Base-by-base conservation (phyloP, 2,888 invertebrate species). In the Mamestra brassicae region DNA sequence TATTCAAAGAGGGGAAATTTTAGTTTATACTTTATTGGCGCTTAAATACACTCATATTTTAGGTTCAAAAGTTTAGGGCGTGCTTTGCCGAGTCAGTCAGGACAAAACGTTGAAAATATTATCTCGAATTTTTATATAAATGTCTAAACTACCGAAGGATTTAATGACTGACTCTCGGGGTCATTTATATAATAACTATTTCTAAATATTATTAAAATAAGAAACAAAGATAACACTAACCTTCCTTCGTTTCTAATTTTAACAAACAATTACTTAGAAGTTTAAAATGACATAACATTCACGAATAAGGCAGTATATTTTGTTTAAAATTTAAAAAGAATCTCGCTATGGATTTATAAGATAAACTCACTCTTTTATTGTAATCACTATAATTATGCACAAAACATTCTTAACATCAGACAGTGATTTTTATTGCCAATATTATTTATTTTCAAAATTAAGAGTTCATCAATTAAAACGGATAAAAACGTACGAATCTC, bases 261-360 rank as follows among this genome's bases (percentile, higher is more conserved):
- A 91, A 89, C 85, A 86, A 88, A 86, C 76, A 68, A 83, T 81
- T 83, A 85, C 78, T 84, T 86, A 85, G 80, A 85, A 86, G 76
- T 84, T 87, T 82, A 86, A 85, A 86, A 89, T 87, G 89, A 84
- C 81, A 45, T 89, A 89, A 89, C 86, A 85, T 88, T 81, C 88
- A 91, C 85, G 89, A 89, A 89, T 92, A 93, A 92, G 92, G 92
- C 93, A 93, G 92, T 92, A 91, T 86, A 87, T 86, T 86, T 87
- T 87, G 85, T 89, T 83, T 76, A 85, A 82, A 85, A 83, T 86
- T 85, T 80, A 78, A 88, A 90, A 87, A 81, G 76, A 83, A 87
- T 80, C 83, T 82, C 66, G 77, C 84, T 83, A 83, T 87, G 76
- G 84, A 78, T 81, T 82, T 85, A 79, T 71, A 80, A 63, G 70